Evolutionary conservation across 2,113 vertebrate genomes (phyloP), one percentile per base, ranked within the genome.

Genomic region (Hemicordylus capensis): DNA sequence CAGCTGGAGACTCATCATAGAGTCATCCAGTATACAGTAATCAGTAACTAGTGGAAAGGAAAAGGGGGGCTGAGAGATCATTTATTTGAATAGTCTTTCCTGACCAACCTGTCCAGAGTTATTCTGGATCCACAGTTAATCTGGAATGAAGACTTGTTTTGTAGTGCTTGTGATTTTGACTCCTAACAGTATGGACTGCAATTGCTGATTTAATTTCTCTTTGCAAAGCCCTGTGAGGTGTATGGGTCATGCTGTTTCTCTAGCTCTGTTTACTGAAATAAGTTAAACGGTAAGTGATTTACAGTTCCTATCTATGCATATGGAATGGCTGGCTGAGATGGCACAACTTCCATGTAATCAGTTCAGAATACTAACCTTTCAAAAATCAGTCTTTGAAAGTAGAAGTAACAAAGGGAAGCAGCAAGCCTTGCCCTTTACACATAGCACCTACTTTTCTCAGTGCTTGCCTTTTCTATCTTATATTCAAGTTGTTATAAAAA

Each of bases 1-100:
- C 22, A 72, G n/a, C 7, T 19, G 42, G 64, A 72, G 76, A 66
- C 31, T 61, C n/a, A 70, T 97, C 91, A 97, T 97, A 94, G 98
- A 98, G 95, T 97, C 96, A 98, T 98, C 95, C 97, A 98, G 90
- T 98, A 98, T 88, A 97, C 98, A 86, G 95, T 0, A 59, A 17
- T 31, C 11, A 6, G 56, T 48, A 76, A 67, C 31, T 34, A 66
- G 81, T 24, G 46, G 63, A 1, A 46, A 81, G 70, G 74, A 79
- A 61, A 78, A n/a, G 17, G 39, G 20, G 51, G 46, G 28, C 31
- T 73, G 26, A 24, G 7, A 66, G 58, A 70, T 26, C 11, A 24
- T 63, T 73, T 12, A 37, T 51, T 34, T 28, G 37, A 7, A 72
- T n/a, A 37, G 10, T 4, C 3, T 44, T 56, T 7, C 15, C 73